These are phyloP conservation scores for Drosophila seguyi DNA, from an alignment of 1,140 invertebrate species.

Conservation along the genomic window DNA sequence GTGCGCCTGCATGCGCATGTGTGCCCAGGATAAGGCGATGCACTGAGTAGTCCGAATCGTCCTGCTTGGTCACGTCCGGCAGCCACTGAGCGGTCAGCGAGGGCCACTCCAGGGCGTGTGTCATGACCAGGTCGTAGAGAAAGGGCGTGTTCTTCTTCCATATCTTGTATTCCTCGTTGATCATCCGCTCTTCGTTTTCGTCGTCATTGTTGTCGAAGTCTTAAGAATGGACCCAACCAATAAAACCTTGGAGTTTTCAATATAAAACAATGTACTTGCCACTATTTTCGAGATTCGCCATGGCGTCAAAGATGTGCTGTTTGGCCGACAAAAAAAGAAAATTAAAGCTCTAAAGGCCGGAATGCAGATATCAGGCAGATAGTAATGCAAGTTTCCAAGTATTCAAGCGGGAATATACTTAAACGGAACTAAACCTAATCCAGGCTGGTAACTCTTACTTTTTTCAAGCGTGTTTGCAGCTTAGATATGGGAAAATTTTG, in stretches of 20 bases:
- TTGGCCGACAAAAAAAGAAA: slow-evolving; percentile 65
- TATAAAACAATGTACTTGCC: slow-evolving; percentile 50
- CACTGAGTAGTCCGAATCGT: slow-evolving; percentile 99
- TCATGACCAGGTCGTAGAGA: slow-evolving; percentile 98
- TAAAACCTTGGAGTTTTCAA: not conserved
- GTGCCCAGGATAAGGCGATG: slow-evolving; percentile 99
- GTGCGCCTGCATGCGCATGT: slow-evolving; percentile 99
- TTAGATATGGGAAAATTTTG: not conserved
- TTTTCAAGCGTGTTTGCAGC: not conserved
- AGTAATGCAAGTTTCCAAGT: too few relatives aligned
- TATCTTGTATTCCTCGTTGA: slow-evolving; percentile 99
- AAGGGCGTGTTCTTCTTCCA: slow-evolving; percentile 99
- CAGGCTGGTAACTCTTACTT: not conserved
- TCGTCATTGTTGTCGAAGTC: slow-evolving; percentile 86
- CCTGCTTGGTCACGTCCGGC: slow-evolving; percentile 98
- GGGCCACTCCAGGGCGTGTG: slow-evolving; percentile 98
- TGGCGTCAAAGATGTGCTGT: slow-evolving; percentile 19
- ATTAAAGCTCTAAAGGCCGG: slow-evolving; percentile 47
- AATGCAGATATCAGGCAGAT: too few relatives aligned
- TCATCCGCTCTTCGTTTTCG: slow-evolving; percentile 97
- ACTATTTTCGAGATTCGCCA: slow-evolving; percentile 79
- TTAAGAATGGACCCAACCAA: slow-evolving; percentile 6
- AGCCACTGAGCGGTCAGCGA: slow-evolving; percentile 99
- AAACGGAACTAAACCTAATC: not conserved
- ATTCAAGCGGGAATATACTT: too few relatives aligned